Conservation (phyloP, 2,797 vertebrate species). For the Nyctibius grandis region DNA sequence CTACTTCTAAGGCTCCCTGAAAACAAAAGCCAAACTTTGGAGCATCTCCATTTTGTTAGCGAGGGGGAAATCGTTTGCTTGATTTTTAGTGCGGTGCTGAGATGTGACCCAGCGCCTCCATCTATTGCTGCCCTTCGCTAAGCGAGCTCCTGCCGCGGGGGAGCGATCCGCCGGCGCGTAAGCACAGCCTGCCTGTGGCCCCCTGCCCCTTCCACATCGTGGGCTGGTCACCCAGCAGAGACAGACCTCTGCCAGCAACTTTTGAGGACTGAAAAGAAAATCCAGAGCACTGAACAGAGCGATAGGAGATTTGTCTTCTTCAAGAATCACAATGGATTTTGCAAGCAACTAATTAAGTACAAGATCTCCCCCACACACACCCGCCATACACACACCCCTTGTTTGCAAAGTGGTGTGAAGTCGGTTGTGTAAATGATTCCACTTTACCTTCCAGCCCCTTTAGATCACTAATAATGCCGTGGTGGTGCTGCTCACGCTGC, state of each 20-base stretch:
- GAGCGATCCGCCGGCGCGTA: not conserved
- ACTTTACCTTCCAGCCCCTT: constrained; percentile 25
- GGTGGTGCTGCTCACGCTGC: constrained; percentile 10
- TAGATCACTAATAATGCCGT: not conserved
- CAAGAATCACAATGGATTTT: constrained; percentile 21
- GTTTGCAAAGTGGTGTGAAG: not conserved
- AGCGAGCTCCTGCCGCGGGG: not conserved
- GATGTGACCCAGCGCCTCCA: not conserved
- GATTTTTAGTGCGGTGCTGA: not conserved
- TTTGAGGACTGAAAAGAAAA: not conserved
- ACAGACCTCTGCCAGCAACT: not conserved
- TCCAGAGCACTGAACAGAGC: not conserved
- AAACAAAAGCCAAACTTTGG: not conserved
- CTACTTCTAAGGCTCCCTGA: not conserved
- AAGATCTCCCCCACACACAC: not conserved
- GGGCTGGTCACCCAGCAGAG: not conserved
- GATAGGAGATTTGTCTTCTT: not conserved
- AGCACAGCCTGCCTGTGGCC: not conserved
- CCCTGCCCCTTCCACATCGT: not conserved
- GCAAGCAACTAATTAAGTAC: constrained; percentile 7
- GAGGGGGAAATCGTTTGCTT: not conserved
- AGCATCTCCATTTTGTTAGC: not conserved
- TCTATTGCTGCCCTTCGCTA: not conserved
- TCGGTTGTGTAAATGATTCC: constrained; percentile 25
- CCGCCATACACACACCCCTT: not conserved